Base-by-base conservation (phyloP, 2,888 invertebrate species). In the Incurvaria masculella region DNA sequence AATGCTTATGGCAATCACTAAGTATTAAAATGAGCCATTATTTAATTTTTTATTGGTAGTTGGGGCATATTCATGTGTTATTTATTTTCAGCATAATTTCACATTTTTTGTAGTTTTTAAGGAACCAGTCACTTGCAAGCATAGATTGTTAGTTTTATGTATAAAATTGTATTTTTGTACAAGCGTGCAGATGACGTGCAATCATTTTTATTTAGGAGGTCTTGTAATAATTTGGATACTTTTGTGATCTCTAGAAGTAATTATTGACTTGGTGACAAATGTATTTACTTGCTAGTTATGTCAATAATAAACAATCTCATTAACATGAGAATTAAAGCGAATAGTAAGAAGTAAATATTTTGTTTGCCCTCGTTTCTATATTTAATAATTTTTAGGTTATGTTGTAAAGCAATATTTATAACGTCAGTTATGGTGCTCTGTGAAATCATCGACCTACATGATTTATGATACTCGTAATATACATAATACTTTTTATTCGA, bases 401-500 rank as follows among this genome's bases (percentile, higher is more conserved):
- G n/a, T n/a, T n/a, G n/a, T 46, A 1, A 17, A 21, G 17, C 21
- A 17, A 42, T 44, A 48, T 11, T 33, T 48, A 47, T 45, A 49
- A 46, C 39, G 46, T 49, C 49, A 45, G 45, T 43, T 18, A 17
- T 21, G 39, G 54, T 51, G 50, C 53, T 51, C 53, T 42, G 50
- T 44, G 47, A 51, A 44, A 38, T 67, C 17, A 16, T 17, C 20
- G 41, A 41, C 6, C 3, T 10, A 19, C 18, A 16, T 3, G 19
- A 4, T 18, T 4, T 41, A 47, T 72, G 69, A 74, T 69, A 68
- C 68, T 67, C 68, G 66, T 74, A 59, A 72, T 64, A 61, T 65
- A 68, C 68, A 71, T 70, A 67, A 62, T 69, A 66, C 66, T 65
- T 65, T 64, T 68, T 63, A 56, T 63, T 74, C 72, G 72, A 74